Base-by-base conservation (phyloP, 2,113 vertebrate species). In the Charina bottae region DNA sequence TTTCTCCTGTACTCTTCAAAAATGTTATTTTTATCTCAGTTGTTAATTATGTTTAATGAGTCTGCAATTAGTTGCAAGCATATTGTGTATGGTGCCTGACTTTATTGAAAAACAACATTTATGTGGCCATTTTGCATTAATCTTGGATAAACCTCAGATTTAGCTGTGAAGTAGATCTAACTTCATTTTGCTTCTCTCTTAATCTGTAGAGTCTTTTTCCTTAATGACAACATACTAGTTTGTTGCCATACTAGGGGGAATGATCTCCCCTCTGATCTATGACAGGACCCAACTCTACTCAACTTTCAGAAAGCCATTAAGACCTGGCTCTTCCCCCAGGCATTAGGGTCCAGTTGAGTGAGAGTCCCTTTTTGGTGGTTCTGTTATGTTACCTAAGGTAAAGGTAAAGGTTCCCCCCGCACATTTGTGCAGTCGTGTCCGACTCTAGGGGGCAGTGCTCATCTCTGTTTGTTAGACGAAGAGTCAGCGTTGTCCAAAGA, bases 91-190 rank as follows among this genome's bases (percentile, higher is more conserved):
- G 23, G 33, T 23, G 33, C 85, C 78, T 87, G 23, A 24, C 54
- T 91, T 72, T 24, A 24, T 46, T 58, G 2, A 33, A 54, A 24
- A 26, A 21, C 42, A 26, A 88, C 6, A 83, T 92, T 59, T 92
- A 64, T 78, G 62, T 13, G 64, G 85, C 42, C 59, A 49, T 83
- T 91, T 37, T 88, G 37, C 83, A 83, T 54, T 58, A 59, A 91
- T 91, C 56, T 91, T 87, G 72, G 85, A 91, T 91, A 55, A 72
- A 42, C 62, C 24, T 46, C 84, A 55, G 24, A 62, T 54, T 58
- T 26, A 87, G 54, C 84, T 87, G 1, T 78, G 56, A 72, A 91
- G 58, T 7, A 19, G 17, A 56, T 46, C 33, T 85, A 91, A 53
- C 37, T 60, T 42, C 49, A n/a, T 33, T 37, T 72, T 72, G 7